Conservation (phyloP, 1,140 invertebrate genomes). For the Nylanderia fulva region DNA sequence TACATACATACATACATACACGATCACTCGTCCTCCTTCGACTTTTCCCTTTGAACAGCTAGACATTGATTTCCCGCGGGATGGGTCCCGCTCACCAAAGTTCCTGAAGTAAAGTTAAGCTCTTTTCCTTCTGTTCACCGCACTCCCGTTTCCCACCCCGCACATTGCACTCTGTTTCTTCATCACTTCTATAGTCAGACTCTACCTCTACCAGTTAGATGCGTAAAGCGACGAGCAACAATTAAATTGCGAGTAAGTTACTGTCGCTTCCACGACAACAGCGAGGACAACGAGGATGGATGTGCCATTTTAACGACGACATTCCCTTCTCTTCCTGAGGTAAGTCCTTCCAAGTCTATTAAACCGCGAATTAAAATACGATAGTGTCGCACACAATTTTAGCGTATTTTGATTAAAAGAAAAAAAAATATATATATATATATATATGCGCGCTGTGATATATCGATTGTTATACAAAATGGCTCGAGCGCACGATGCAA, state of each 20-base stretch:
- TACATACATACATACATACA: neutral
- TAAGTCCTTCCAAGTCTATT: slow-evolving; percentile 23
- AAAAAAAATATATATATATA: too few species aligned
- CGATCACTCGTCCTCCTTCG: slow-evolving; percentile 37
- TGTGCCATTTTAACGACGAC: slow-evolving; percentile 33
- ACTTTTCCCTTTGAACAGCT: slow-evolving; percentile 32
- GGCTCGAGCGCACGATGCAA: neutral
- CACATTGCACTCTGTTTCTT: slow-evolving; percentile 17
- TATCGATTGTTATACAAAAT: neutral
- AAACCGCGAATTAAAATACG: slow-evolving; percentile 10
- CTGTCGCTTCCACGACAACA: slow-evolving; percentile 43
- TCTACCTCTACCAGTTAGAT: slow-evolving; percentile 34
- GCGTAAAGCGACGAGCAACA: slow-evolving; percentile 47
- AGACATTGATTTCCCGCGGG: slow-evolving; percentile 58
- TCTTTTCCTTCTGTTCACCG: slow-evolving; percentile 53
- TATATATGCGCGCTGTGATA: too few species aligned
- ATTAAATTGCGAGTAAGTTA: slow-evolving; percentile 53
- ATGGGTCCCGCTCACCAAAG: slow-evolving; percentile 29
- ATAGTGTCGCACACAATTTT: neutral
- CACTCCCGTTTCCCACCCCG: neutral
- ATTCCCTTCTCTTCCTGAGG: slow-evolving; percentile 25
- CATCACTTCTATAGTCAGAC: slow-evolving; percentile 24
- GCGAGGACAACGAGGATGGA: slow-evolving; percentile 15
- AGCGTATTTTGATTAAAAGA: too few species aligned
- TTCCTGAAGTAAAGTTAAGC: slow-evolving; percentile 61